Evolutionary conservation across 1,140 invertebrate genomes (phyloP).

Genomic region (Helicorthomorpha holstii): DNA sequence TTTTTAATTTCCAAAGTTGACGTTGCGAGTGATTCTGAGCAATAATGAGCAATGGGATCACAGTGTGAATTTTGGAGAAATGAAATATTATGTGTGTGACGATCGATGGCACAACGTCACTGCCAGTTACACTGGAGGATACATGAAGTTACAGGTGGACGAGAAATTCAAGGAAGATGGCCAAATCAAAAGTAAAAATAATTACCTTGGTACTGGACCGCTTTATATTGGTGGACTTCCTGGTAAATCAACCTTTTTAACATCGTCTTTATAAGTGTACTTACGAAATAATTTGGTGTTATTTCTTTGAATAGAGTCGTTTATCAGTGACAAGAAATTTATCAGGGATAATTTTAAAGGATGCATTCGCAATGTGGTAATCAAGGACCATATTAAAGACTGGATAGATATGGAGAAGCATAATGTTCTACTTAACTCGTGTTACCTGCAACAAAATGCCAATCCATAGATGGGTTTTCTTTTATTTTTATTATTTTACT

Average conservation of each 20-base stretch:
- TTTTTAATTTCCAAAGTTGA: neutral
- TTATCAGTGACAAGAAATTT: conserved; percentile 34
- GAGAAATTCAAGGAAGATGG: conserved; percentile 21
- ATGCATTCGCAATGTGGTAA: conserved; percentile 68
- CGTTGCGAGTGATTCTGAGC: neutral
- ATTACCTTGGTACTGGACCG: conserved; percentile 36
- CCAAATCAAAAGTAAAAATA: conserved; percentile 27
- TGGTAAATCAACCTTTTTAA: conserved; percentile 33
- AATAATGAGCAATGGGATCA: neutral
- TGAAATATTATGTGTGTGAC: conserved; percentile 44
- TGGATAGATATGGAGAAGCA: conserved; percentile 68
- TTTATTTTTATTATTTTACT: no score
- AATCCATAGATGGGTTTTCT: no score
- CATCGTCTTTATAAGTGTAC: neutral
- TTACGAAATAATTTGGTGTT: neutral
- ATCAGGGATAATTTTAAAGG: conserved; percentile 70
- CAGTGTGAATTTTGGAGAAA: neutral
- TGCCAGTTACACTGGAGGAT: conserved; percentile 40
- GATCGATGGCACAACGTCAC: conserved; percentile 70
- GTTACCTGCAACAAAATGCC: no score
- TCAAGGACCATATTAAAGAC: conserved; percentile 44
- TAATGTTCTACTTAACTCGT: conserved; percentile 69
- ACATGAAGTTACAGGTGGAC: conserved; percentile 54
- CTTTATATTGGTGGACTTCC: conserved; percentile 71
- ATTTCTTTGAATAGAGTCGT: conserved; percentile 6